Percentiles rank a stretch among this genome's conserved stretches.
phyloP scores from a whole-genome alignment of 1,140 invertebrate genomes.

The Zaprionus ornatus region DNA sequence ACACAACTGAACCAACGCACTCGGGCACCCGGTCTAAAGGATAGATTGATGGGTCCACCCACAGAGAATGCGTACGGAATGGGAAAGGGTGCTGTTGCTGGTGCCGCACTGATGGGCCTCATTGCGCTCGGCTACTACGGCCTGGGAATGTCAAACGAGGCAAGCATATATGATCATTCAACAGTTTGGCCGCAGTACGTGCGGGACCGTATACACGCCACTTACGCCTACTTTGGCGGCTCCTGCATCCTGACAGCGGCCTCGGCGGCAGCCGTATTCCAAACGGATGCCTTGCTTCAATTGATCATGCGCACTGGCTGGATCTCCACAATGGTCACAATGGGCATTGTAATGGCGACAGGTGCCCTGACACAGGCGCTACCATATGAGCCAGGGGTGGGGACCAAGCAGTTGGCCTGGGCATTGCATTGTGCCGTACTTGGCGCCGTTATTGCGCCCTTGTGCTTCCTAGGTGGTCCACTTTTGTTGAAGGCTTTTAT shows the following conservation, averaged over 20 bases:
- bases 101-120: constrained; percentile 93
- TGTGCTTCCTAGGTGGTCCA: constrained; percentile 95
- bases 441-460: constrained; percentile 96
- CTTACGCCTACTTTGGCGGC: constrained; percentile 97
- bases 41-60: constrained; percentile 76
- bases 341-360: constrained; percentile 95
- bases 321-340: constrained; percentile 89
- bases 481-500: constrained; percentile 93
- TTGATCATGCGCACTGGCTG: constrained; percentile 90
- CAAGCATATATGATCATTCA: constrained; percentile 93
- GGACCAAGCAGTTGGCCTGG: constrained; percentile 97
- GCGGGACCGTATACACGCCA: constrained; percentile 93
- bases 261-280: constrained; percentile 91
- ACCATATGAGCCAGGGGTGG: constrained; percentile 92
- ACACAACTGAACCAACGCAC: constrained; percentile 47
- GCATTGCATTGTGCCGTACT: constrained; percentile 93
- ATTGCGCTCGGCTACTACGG: constrained; percentile 98
- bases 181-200: constrained; percentile 98
- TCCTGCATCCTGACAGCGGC: constrained; percentile 92
- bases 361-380: constrained; percentile 91
- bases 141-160: constrained; percentile 91
- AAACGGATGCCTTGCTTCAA: constrained; percentile 91
- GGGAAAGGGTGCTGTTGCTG: constrained; percentile 94
- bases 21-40: constrained; percentile 62
- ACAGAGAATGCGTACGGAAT: constrained; percentile 89